Base-by-base conservation (phyloP, 2,888 invertebrate genomes). In the Diplazon laetatorius region DNA sequence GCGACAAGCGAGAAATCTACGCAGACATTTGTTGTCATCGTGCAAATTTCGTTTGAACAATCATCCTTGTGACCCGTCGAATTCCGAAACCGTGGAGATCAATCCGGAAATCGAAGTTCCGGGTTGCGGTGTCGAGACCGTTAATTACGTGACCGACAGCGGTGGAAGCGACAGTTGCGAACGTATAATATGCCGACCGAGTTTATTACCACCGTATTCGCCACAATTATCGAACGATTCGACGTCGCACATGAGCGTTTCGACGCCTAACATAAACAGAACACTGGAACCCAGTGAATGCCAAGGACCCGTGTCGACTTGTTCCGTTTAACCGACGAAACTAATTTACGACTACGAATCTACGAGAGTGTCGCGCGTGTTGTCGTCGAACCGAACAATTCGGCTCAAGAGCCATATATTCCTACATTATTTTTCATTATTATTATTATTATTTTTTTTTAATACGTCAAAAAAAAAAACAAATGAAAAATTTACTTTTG, bases 1-100 rank as follows among this genome's bases (percentile, higher is more conserved):
- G 39, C 91, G 93, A 76, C 93, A 94, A 86, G 93, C 93, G 4
- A 91, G 94, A 72, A 94, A 94, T 86, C 87, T 94, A 73, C 91
- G 93, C 30, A 92, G 93, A 81, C 94, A 94, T 85, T 89, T 94
- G 71, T 76, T 91, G 25, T 91, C 91, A 0, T 91, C 91, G 12
- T 91, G 91, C 86, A 91, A 91, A 81, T 89, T 89, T 82, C 87
- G 91, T 42, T 89, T 90, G 70, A 89, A 86, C 60, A 88, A 84
- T 37, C 87, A 86, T 78, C 80, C 88, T 10, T 81, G 76, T n/a
- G 82, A 83, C 22, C 83, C 81, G 42, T 69, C 84, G 22, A 37
- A 80, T 10, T 72, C 74, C n/a, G 90, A 90, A 35, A 35, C 88
- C 39, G 84, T 86, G 80, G 90, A 89, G 66, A 86, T 90, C n/a